Conservation (phyloP, 2,888 invertebrate genomes). For the Opisthograptis luteolata region DNA sequence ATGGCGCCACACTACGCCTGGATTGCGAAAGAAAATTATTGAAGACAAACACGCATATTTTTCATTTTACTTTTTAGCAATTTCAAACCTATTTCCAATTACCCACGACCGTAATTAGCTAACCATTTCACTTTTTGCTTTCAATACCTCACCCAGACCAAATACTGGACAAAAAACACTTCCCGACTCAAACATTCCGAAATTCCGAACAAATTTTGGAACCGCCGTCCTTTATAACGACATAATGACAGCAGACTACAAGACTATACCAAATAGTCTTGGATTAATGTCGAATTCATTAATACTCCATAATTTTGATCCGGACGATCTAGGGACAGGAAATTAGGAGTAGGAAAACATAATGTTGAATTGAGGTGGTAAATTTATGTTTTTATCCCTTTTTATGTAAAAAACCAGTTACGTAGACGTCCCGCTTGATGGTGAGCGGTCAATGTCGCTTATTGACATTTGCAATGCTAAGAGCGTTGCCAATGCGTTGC, state of each 20-base stretch:
- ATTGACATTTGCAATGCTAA: too few relatives aligned
- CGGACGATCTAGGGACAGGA: constrained; percentile 47
- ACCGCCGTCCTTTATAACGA: constrained; percentile 65
- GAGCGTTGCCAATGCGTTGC: too few relatives aligned
- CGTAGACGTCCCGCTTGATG: too few relatives aligned
- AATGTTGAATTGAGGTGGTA: constrained; percentile 39
- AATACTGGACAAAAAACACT: neutral
- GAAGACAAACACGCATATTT: too few relatives aligned
- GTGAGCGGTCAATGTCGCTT: too few relatives aligned
- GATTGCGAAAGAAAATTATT: too few relatives aligned
- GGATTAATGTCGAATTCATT: constrained; percentile 83
- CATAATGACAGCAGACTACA: constrained; percentile 74
- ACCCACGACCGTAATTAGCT: too few relatives aligned
- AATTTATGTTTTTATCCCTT: neutral
- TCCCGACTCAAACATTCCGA: constrained; percentile 44
- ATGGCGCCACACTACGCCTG: too few relatives aligned
- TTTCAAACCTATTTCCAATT: too few relatives aligned
- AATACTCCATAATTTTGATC: constrained; percentile 80
- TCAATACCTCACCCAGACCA: constrained; percentile 3
- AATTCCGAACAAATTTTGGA: constrained; percentile 62
- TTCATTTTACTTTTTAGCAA: too few relatives aligned
- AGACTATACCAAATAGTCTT: constrained; percentile 68
- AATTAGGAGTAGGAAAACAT: constrained; percentile 33
- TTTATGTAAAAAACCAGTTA: too few relatives aligned
- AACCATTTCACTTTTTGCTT: constrained; percentile 14